Percentiles rank a stretch among this genome's conserved stretches.
phyloP scores from a whole-genome alignment of 2,797 vertebrate species.

The Bradypus variegatus region DNA sequence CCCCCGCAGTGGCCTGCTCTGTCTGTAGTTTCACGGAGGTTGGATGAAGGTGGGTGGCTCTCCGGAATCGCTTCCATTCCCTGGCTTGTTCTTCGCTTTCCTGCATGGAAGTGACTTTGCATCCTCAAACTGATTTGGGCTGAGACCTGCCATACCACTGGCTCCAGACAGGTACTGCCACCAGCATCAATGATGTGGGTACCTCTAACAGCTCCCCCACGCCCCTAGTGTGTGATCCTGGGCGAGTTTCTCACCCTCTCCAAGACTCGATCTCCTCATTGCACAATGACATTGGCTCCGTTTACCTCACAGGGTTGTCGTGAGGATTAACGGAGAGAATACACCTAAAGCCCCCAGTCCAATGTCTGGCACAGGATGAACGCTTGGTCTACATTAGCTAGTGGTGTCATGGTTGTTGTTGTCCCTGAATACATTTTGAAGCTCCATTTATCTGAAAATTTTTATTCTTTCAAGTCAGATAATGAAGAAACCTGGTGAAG shows the following conservation, averaged over 20 bases:
- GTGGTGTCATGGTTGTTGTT: neutral
- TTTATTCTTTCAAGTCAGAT: neutral
- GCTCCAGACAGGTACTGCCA: neutral
- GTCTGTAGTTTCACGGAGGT: neutral
- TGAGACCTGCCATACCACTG: neutral
- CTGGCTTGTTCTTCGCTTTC: neutral
- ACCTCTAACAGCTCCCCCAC: neutral
- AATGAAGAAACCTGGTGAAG: neutral
- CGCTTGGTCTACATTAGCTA: neutral
- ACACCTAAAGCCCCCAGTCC: neutral
- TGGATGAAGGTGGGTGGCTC: neutral
- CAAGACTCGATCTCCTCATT: neutral
- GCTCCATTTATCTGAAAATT: neutral
- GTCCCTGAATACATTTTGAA: neutral
- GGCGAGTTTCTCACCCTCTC: neutral
- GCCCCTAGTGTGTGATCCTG: neutral
- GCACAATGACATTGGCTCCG: neutral
- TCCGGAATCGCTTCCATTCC: neutral
- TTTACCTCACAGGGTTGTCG: neutral
- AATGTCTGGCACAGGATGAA: neutral
- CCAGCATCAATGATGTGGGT: neutral
- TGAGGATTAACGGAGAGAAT: neutral
- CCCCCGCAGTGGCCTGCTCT: too few relatives aligned
- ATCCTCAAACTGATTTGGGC: neutral
- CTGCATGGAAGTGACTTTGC: neutral